phyloP scores from a whole-genome alignment of 1,140 invertebrate species.

The Cepaea nemoralis region DNA sequence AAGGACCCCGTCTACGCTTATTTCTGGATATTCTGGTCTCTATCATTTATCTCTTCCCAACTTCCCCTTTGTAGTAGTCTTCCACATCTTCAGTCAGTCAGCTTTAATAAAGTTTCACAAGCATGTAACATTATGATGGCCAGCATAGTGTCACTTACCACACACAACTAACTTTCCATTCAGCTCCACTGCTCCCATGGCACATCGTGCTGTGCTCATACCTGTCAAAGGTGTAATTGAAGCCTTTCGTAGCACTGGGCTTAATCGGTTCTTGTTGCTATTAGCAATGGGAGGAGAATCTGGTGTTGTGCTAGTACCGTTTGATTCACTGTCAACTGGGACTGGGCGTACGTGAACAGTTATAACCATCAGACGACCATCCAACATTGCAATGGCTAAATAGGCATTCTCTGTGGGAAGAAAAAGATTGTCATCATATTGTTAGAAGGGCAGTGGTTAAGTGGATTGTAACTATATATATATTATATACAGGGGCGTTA shows the following conservation, averaged over 20 bases:
- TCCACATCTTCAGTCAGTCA: too few relatives aligned
- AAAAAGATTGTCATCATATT: too few relatives aligned
- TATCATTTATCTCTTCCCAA: too few relatives aligned
- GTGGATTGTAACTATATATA: too few relatives aligned
- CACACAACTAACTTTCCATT: slow-evolving; percentile 81
- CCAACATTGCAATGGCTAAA: slow-evolving; percentile 75
- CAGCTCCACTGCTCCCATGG: slow-evolving; percentile 81
- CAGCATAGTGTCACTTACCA: slow-evolving; percentile 74
- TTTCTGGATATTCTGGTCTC: too few relatives aligned
- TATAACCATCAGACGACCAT: slow-evolving; percentile 77
- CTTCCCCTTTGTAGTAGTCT: too few relatives aligned
- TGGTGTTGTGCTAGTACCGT: background rate
- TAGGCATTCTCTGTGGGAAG: slow-evolving; percentile 51
- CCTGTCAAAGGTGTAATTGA: slow-evolving; percentile 75
- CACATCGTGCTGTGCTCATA: slow-evolving; percentile 81
- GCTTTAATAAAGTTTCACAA: too few relatives aligned
- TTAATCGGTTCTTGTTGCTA: slow-evolving; percentile 14
- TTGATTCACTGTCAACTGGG: slow-evolving; percentile 19
- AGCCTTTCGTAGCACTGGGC: slow-evolving; percentile 75
- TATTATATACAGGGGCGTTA: too few relatives aligned
- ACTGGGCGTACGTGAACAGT: slow-evolving; percentile 75
- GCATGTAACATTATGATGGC: too few relatives aligned
- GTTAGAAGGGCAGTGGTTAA: too few relatives aligned
- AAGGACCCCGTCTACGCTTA: too few relatives aligned
- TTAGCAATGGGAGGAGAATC: slow-evolving; percentile 8